Evolutionary conservation across 2,888 invertebrate species (phyloP).

Genomic region (Piscicola geometra): DNA sequence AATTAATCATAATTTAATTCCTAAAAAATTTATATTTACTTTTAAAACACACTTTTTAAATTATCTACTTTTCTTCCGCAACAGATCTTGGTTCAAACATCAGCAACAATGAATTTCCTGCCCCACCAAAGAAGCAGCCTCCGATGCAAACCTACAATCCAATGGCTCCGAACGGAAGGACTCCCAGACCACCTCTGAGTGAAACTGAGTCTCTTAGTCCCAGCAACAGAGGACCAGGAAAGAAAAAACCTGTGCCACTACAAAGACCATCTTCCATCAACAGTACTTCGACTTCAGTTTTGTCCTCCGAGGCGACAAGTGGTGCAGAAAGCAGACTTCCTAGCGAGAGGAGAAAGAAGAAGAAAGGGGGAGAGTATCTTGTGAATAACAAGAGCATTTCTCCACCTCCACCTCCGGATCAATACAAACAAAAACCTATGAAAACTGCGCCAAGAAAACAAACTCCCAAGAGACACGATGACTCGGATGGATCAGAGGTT

Average conservation of each 20-base stretch:
- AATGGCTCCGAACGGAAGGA: not conserved
- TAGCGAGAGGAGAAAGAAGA: not conserved
- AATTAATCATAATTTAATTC: too few species aligned
- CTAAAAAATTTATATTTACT: too few species aligned
- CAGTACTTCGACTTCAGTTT: not conserved
- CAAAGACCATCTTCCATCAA: not conserved
- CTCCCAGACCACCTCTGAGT: constrained; percentile 1
- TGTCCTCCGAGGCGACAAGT: not conserved
- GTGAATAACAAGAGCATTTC: not conserved
- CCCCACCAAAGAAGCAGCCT: constrained; percentile 1
- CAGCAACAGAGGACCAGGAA: not conserved
- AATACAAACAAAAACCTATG: not conserved
- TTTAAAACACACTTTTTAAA: too few species aligned
- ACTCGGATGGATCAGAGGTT: not conserved
- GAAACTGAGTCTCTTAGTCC: not conserved
- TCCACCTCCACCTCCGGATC: not conserved
- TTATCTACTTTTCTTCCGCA: too few species aligned
- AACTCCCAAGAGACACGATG: not conserved
- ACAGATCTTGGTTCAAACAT: not conserved
- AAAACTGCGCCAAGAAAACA: not conserved
- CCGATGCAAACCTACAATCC: not conserved
- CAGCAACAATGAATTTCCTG: not conserved
- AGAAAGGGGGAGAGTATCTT: constrained; percentile 9
- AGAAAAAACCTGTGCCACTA: not conserved
- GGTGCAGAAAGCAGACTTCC: not conserved